Evolutionary conservation across 2,797 vertebrate genomes (phyloP).

Genomic region (Simalia tracyae): DNA sequence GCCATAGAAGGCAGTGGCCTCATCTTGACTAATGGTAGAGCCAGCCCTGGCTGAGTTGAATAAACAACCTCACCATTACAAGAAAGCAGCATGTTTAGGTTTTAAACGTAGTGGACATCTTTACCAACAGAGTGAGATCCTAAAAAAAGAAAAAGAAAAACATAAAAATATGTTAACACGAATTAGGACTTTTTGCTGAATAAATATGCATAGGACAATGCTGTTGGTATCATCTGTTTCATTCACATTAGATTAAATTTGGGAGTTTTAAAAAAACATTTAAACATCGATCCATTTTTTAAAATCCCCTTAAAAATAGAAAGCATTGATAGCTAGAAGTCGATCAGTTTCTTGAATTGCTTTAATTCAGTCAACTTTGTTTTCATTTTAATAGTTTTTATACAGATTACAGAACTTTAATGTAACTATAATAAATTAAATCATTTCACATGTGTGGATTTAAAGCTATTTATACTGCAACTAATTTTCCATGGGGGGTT

Average conservation of each 20-base stretch:
- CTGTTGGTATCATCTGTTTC: background rate
- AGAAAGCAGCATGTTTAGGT: background rate
- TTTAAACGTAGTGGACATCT: background rate
- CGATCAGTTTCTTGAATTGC: background rate
- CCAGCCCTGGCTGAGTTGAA: background rate
- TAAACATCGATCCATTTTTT: background rate
- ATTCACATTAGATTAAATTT: background rate
- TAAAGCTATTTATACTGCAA: background rate
- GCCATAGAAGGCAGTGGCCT: background rate
- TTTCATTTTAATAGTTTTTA: background rate
- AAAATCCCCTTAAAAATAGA: background rate
- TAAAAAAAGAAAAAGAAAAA: background rate
- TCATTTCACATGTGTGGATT: background rate
- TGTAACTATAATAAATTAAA: background rate
- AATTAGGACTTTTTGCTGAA: background rate
- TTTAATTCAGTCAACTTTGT: background rate
- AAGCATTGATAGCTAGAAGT: background rate
- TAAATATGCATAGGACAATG: background rate
- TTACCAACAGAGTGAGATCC: background rate
- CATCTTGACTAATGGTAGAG: background rate
- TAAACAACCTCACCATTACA: background rate
- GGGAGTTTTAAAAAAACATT: background rate
- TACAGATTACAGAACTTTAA: background rate
- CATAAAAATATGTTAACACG: background rate
- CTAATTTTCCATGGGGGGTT: background rate